phyloP scores from a whole-genome alignment of 2,797 vertebrate species.

The Calcarius lapponicus region DNA sequence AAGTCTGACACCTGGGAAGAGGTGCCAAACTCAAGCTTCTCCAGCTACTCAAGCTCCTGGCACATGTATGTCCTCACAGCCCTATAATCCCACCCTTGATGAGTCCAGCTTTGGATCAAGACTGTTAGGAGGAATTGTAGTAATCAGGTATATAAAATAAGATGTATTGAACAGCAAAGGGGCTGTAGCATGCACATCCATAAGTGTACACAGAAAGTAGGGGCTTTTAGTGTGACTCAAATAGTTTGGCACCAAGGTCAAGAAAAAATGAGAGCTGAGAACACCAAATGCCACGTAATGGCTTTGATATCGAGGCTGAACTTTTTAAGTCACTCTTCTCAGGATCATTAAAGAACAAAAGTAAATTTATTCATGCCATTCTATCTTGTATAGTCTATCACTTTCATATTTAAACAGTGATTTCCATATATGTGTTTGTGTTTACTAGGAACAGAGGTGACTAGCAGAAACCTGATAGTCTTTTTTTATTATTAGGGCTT shows the following conservation, averaged over 20 bases:
- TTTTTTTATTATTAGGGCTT: slow-evolving; percentile 38
- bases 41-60: not conserved
- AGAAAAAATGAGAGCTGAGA: slow-evolving; percentile 18
- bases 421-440: slow-evolving; percentile 31
- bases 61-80: not conserved
- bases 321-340: not conserved
- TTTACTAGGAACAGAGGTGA: slow-evolving; percentile 38
- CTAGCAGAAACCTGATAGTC: slow-evolving; percentile 32
- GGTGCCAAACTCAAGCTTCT: not conserved
- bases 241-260: not conserved
- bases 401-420: slow-evolving; percentile 33
- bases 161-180: not conserved
- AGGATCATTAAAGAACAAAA: slow-evolving; percentile 35
- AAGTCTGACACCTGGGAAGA: not conserved
- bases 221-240: not conserved
- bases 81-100: not conserved
- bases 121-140: not conserved
- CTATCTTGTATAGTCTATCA: not conserved
- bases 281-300: not conserved
- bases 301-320: not conserved
- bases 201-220: not conserved
- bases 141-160: not conserved
- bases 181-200: rapidly evolving
- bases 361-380: slow-evolving; percentile 28
- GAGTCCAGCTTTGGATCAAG: not conserved